Percentiles rank a stretch among this genome's conserved stretches.
Evolutionary conservation across 2,113 vertebrate genomes (phyloP).

Genomic region (Scytalopus superciliaris): DNA sequence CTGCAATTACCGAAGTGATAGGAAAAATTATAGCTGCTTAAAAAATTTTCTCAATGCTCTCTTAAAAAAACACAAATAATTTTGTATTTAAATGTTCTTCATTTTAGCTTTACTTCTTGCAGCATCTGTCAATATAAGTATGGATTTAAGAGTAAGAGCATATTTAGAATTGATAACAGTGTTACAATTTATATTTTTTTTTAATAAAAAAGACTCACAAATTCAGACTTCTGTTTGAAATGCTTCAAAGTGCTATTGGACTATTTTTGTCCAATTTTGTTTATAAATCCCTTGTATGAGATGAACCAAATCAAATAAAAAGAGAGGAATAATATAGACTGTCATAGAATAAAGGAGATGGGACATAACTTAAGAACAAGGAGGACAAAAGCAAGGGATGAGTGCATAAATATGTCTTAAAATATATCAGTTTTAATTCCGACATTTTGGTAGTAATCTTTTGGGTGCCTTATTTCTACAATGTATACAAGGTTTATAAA

Average conservation of each 20-base stretch:
- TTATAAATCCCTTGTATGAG: not conserved
- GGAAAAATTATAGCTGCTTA: not conserved
- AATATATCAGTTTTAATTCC: not conserved
- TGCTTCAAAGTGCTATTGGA: not conserved
- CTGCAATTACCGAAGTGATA: not conserved
- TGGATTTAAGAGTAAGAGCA: not conserved
- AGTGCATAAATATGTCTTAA: not conserved
- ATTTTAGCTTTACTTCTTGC: not conserved
- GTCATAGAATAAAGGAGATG: not conserved
- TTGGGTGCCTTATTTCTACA: not conserved
- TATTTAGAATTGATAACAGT: not conserved
- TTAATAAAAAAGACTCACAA: not conserved
- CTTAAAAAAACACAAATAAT: not conserved
- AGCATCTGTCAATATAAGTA: not conserved
- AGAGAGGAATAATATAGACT: not conserved
- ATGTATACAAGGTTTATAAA: not conserved
- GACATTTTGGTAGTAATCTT: not conserved
- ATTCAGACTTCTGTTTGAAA: not conserved
- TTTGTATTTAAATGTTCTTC: not conserved
- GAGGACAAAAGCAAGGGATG: not conserved
- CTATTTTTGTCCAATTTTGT: not conserved
- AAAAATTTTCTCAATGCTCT: not conserved
- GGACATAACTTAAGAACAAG: not conserved
- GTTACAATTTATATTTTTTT: not conserved
- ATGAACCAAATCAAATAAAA: not conserved